Evolutionary conservation across 92 coral and sea anemone species (phyloP).

Genomic region (Palythoa caribaeorum): DNA sequence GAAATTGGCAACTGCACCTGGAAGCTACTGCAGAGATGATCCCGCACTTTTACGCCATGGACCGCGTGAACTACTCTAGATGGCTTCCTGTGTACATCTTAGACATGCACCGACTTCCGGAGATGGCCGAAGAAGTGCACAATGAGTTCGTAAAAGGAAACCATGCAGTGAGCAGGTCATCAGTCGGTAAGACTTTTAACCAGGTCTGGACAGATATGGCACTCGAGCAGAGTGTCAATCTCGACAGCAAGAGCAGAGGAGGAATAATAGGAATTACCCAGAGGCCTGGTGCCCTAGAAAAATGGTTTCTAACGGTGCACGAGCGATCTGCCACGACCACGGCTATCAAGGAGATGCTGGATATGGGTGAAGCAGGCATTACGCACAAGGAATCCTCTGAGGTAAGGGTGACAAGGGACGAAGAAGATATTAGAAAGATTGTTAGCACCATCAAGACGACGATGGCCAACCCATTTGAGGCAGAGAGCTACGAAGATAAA

Average conservation of each 20-base stretch:
- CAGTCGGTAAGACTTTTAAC: slow-evolving; percentile 49
- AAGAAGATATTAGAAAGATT: no score
- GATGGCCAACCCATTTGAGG: no score
- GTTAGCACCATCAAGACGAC: no score
- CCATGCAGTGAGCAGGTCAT: slow-evolving; percentile 57
- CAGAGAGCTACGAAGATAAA: no score
- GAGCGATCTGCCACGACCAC: no score
- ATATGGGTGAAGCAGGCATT: no score
- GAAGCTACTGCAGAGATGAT: slow-evolving; percentile 50
- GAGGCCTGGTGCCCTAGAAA: slow-evolving; percentile 52
- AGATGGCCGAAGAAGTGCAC: slow-evolving; percentile 45
- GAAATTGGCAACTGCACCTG: slow-evolving; percentile 64
- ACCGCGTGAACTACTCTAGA: slow-evolving; percentile 64
- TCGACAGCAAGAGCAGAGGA: slow-evolving; percentile 66
- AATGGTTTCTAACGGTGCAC: not conserved
- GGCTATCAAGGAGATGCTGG: no score
- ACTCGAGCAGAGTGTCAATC: slow-evolving; percentile 67
- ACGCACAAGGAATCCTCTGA: no score
- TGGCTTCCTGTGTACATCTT: slow-evolving; percentile 67
- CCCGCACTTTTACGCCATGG: slow-evolving; percentile 63
- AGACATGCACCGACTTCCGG: slow-evolving; percentile 54
- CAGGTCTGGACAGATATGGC: slow-evolving; percentile 67
- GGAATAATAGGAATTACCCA: slow-evolving; percentile 68
- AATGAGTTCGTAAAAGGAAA: slow-evolving; percentile 56
- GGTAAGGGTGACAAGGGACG: no score